These are phyloP conservation scores for Mya arenaria DNA, from an alignment of 1,140 invertebrate species.

Conservation along the genomic window DNA sequence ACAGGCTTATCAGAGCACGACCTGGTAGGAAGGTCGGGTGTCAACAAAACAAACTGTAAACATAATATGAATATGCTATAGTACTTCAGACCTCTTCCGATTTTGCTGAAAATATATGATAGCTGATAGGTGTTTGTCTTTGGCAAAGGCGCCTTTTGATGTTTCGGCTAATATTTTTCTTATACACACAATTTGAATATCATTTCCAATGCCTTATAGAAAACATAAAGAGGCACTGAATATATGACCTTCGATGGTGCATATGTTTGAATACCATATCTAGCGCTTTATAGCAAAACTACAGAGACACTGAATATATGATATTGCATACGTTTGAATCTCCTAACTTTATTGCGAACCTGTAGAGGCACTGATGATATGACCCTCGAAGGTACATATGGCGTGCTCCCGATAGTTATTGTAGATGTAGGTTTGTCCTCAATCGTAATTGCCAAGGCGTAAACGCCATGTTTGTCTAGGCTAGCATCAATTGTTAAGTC, in stretches of 20 bases:
- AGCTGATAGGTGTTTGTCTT: not conserved
- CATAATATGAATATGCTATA: not conserved
- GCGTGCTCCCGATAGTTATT: not conserved
- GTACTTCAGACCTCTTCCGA: not conserved
- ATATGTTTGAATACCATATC: not conserved
- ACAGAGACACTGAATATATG: too few species aligned
- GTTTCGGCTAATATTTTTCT: not conserved
- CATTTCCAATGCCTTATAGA: not conserved
- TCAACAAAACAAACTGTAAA: slow-evolving; percentile 12
- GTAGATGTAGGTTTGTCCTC: slow-evolving; percentile 17
- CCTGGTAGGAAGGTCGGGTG: not conserved
- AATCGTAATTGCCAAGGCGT: slow-evolving; percentile 28
- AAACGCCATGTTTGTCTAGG: not conserved
- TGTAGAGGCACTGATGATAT: slow-evolving; percentile 34
- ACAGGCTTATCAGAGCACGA: slow-evolving; percentile 26
- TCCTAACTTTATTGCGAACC: too few species aligned
- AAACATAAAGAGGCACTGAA: not conserved
- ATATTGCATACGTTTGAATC: too few species aligned
- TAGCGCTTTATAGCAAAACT: not conserved
- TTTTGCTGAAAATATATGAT: not conserved
- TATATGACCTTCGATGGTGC: not conserved
- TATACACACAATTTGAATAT: too few species aligned
- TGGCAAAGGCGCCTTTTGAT: not conserved
- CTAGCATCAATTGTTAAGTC: not conserved
- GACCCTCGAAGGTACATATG: not conserved